phyloP scores from a whole-genome alignment of 2,888 invertebrate species.

The Neelides folsomi region DNA sequence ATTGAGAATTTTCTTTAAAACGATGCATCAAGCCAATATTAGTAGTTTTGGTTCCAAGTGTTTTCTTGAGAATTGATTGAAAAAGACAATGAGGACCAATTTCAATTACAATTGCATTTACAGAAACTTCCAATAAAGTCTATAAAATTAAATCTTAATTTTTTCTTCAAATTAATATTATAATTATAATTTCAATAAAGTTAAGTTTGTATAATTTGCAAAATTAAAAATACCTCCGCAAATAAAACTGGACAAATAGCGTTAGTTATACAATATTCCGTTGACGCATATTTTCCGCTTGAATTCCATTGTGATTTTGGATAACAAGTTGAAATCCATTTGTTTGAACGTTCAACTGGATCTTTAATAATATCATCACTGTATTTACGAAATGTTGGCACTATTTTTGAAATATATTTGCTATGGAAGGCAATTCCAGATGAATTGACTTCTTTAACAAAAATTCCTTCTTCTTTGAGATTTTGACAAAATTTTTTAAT shows the following conservation, averaged over 20 bases:
- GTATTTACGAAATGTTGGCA: neutral
- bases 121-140: constrained; percentile 68
- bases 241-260: constrained; percentile 82
- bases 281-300: constrained; percentile 65
- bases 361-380: neutral
- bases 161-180: too few species aligned
- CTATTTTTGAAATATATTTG: neutral
- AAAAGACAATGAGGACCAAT: constrained; percentile 87
- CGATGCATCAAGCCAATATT: constrained; percentile 76
- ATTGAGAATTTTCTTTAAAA: constrained; percentile 56
- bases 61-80: constrained; percentile 79
- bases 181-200: too few species aligned
- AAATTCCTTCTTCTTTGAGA: constrained; percentile 58
- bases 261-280: constrained; percentile 91
- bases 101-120: constrained; percentile 75
- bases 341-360: constrained; percentile 60
- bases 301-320: constrained; percentile 70
- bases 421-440: constrained; percentile 75
- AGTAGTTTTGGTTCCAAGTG: constrained; percentile 55
- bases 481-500: constrained; percentile 53
- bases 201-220: too few species aligned
- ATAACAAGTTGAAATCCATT: constrained; percentile 88
- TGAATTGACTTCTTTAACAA: constrained; percentile 70
- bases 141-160: too few species aligned
- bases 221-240: constrained; percentile 46